Evolutionary conservation across 1,140 invertebrate genomes (phyloP).

Genomic region (Scylla paramamosain): DNA sequence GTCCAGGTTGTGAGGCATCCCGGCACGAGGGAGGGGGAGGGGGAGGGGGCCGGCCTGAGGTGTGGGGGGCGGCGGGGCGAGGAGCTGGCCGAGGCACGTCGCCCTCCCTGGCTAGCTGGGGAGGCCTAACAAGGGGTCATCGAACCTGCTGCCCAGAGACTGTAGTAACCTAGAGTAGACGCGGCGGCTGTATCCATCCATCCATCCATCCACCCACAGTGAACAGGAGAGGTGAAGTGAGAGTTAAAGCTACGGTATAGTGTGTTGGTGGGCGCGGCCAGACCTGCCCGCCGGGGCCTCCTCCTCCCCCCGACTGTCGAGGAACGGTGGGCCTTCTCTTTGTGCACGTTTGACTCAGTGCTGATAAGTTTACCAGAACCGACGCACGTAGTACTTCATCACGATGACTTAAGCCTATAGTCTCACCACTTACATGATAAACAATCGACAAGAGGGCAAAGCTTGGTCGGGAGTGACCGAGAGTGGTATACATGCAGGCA

Average conservation of each 20-base stretch:
- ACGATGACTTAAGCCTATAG: constrained; percentile 71
- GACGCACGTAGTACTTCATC: constrained; percentile 65
- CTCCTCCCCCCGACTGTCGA: constrained; percentile 52
- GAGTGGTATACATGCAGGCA: constrained; percentile 73
- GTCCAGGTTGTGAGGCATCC: constrained; percentile 61
- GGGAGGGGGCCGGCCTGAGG: constrained; percentile 38
- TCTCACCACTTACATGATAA: constrained; percentile 72
- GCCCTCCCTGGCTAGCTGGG: constrained; percentile 41
- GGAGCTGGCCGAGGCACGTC: constrained; percentile 50
- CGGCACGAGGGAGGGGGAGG: constrained; percentile 55
- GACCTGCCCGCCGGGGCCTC: constrained; percentile 11
- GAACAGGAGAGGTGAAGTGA: constrained; percentile 21
- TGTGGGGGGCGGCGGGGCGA: constrained; percentile 53
- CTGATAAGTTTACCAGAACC: constrained; percentile 70
- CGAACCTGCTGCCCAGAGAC: constrained; percentile 50
- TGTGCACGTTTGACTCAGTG: constrained; percentile 67
- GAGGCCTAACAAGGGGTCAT: constrained; percentile 51
- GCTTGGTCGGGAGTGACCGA: constrained; percentile 55
- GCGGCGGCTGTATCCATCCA: neutral
- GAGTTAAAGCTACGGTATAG: constrained; percentile 34
- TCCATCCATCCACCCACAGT: constrained; percentile 28
- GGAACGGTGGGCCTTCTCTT: constrained; percentile 55
- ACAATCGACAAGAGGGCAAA: constrained; percentile 71
- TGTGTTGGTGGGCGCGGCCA: neutral
- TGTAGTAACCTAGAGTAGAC: constrained; percentile 40